Evolutionary conservation across 2,113 vertebrate species (phyloP).

Genomic region (Tenrec ecaudatus): DNA sequence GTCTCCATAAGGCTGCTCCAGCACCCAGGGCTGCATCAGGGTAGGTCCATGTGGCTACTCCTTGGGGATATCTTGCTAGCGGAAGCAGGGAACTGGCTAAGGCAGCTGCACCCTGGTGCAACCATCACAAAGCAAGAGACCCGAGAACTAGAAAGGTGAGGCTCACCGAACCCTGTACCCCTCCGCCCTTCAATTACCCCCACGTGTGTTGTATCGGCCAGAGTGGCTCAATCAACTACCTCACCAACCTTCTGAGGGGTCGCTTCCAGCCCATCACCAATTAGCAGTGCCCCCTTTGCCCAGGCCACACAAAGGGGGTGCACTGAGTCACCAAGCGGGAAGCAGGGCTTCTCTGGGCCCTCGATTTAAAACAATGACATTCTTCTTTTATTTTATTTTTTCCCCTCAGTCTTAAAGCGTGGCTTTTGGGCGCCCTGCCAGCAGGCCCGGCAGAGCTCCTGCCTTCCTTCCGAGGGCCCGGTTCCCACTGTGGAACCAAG

Average conservation of each 20-base stretch:
- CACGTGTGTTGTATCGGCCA: no score
- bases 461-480: conserved; percentile 24
- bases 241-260: background rate
- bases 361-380: conserved; percentile 57
- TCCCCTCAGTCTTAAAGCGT: background rate
- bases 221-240: no score
- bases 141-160: no score
- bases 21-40: no score
- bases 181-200: no score
- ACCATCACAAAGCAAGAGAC: no score
- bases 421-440: conserved; percentile 59
- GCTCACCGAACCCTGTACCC: no score
- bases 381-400: background rate
- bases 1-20: no score
- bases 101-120: no score
- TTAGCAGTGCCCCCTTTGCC: rapidly evolving
- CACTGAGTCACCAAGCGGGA: background rate
- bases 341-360: conserved; percentile 16
- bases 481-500: conserved; percentile 32
- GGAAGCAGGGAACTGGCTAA: no score
- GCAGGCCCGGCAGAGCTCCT: background rate
- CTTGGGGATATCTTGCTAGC: no score
- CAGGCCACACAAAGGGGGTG: background rate
- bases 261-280: background rate
- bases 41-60: no score